Evolutionary conservation across 1,140 invertebrate genomes (phyloP).

Genomic region (Pachyrhynchus sulphureomaculatus): DNA sequence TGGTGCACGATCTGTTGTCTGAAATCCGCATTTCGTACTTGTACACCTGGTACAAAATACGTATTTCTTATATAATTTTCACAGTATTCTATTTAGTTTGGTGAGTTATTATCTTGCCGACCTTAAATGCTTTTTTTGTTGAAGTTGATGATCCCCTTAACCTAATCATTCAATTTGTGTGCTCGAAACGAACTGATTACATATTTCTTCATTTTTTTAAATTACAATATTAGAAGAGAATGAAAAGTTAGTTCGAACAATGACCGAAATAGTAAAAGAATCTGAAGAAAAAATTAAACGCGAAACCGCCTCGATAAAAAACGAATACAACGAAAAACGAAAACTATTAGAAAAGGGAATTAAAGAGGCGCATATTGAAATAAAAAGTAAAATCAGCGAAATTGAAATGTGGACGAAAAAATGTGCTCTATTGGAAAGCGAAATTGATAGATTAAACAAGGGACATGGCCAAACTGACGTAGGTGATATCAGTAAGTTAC

Average conservation of each 20-base stretch:
- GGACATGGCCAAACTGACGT: conserved; percentile 30
- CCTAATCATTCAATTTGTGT: too few relatives aligned
- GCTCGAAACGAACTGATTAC: too few relatives aligned
- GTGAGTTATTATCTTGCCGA: too few relatives aligned
- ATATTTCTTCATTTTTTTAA: too few relatives aligned
- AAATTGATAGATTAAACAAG: conserved; percentile 36
- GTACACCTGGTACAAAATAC: too few relatives aligned
- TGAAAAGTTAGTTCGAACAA: conserved; percentile 28
- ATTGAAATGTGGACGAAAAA: conserved; percentile 36
- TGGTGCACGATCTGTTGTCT: too few relatives aligned
- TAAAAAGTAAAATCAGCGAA: conserved; percentile 36
- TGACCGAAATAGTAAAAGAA: conserved; percentile 22
- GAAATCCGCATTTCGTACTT: too few relatives aligned
- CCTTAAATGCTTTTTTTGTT: too few relatives aligned
- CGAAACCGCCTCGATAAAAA: conserved; percentile 32
- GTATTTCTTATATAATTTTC: too few relatives aligned
- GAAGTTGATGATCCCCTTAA: neutral
- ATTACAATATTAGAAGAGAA: conserved; percentile 23
- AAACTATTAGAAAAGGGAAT: conserved; percentile 32
- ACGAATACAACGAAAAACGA: conserved; percentile 34
- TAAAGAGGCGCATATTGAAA: conserved; percentile 29
- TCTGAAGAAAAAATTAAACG: conserved; percentile 36
- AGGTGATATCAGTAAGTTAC: conserved; percentile 38
- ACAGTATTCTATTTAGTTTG: too few relatives aligned
- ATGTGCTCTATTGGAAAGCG: conserved; percentile 36